Percentiles rank a stretch among this genome's conserved stretches.
These are phyloP conservation scores for Menura novaehollandiae DNA, from an alignment of 2,113 vertebrate genomes.

Conservation along the genomic window DNA sequence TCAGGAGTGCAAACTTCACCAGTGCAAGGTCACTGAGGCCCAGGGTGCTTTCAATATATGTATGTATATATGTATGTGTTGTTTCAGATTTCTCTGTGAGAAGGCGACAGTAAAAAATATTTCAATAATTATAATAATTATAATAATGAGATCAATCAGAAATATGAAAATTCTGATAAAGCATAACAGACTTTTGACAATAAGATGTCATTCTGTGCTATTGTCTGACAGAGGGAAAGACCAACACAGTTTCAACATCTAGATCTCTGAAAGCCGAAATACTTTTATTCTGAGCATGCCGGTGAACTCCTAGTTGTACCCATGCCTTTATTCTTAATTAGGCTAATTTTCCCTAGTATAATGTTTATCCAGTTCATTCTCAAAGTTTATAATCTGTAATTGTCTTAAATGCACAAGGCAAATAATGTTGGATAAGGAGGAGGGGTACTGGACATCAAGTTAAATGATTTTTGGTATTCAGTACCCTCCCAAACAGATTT, in stretches of 20 bases:
- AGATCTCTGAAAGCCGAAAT: neutral
- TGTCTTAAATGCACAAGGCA: neutral
- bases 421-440: neutral
- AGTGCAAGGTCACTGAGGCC: neutral
- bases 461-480: neutral
- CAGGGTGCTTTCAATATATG: neutral
- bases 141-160: neutral
- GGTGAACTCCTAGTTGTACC: neutral
- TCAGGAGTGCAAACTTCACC: neutral
- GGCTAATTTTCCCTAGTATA: neutral
- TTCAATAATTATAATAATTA: neutral
- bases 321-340: neutral
- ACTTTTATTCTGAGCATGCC: neutral
- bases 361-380: neutral
- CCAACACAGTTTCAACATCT: neutral
- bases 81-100: neutral
- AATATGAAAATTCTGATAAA: neutral
- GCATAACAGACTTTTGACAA: neutral
- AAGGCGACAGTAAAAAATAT: neutral
- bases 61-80: neutral
- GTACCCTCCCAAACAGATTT: neutral
- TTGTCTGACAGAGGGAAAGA: neutral
- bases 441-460: neutral
- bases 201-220: neutral
- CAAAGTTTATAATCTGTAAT: neutral